phyloP scores from a whole-genome alignment of 2,888 invertebrate species.

The Galerucella pusilla region DNA sequence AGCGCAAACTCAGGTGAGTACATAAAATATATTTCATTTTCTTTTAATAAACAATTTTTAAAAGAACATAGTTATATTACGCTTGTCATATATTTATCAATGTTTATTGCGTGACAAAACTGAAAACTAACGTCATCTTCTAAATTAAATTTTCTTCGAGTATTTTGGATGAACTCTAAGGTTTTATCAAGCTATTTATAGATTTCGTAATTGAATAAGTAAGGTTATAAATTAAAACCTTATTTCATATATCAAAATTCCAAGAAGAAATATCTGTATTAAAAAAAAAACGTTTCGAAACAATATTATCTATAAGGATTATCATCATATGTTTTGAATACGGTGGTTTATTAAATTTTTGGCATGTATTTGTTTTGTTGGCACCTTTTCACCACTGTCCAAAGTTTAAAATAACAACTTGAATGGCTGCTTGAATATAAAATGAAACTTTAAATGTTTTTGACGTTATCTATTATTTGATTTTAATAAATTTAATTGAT shows the following conservation, averaged over 20 bases:
- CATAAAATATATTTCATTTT: background rate
- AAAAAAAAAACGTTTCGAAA: background rate
- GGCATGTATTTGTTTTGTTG: slow-evolving; percentile 2
- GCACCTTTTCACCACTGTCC: background rate
- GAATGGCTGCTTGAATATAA: no score
- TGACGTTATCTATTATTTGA: no score
- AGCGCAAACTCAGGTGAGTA: slow-evolving; percentile 37
- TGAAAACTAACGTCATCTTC: slow-evolving; percentile 2
- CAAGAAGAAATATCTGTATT: background rate
- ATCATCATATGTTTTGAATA: no score
- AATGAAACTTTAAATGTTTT: no score
- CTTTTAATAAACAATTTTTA: background rate
- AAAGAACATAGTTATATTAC: slow-evolving; percentile 4
- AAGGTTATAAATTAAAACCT: background rate
- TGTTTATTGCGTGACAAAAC: background rate
- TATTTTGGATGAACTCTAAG: background rate
- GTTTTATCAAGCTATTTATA: background rate
- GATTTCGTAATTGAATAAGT: background rate
- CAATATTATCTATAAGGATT: no score
- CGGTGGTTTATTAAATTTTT: background rate
- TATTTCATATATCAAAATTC: background rate
- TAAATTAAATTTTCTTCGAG: slow-evolving; percentile 4
- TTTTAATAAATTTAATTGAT: no score
- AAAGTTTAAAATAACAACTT: background rate
- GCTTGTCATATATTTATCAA: background rate